Evolutionary conservation across 1,140 invertebrate species (phyloP).

Genomic region (Charaxes varanes): DNA sequence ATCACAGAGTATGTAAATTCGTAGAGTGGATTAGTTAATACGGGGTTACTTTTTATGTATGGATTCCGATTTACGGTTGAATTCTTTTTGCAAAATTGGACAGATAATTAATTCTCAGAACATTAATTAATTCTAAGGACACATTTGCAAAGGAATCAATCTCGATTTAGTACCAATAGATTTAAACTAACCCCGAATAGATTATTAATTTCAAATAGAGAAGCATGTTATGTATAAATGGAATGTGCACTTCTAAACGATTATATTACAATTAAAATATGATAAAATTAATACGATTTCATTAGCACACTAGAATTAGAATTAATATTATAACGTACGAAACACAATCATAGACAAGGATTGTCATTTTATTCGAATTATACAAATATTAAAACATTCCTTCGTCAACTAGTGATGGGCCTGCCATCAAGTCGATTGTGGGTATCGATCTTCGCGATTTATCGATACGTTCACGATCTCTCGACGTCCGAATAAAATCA

Average conservation of each 20-base stretch:
- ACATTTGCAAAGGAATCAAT: no score
- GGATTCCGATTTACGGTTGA: no score
- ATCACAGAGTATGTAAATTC: no score
- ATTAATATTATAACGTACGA: constrained; percentile 57
- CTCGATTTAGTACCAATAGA: no score
- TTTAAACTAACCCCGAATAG: no score
- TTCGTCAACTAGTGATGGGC: constrained; percentile 39
- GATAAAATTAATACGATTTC: constrained; percentile 66
- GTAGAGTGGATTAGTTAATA: no score
- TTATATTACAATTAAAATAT: constrained; percentile 66
- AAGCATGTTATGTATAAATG: constrained; percentile 64
- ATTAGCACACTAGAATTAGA: constrained; percentile 69
- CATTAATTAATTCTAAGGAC: no score
- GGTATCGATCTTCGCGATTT: constrained; percentile 15
- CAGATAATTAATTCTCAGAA: no score
- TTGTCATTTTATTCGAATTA: constrained; percentile 41
- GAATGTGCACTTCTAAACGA: constrained; percentile 60
- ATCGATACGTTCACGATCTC: constrained; percentile 14
- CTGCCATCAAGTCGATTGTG: constrained; percentile 39
- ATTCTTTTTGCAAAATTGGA: no score
- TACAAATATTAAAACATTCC: constrained; percentile 5
- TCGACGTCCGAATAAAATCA: constrained; percentile 33
- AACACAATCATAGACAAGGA: constrained; percentile 42
- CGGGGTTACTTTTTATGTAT: no score
- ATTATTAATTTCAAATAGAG: constrained; percentile 21